Base-by-base conservation (phyloP, 2,113 vertebrate genomes). In the Toxotes jaculatrix region DNA sequence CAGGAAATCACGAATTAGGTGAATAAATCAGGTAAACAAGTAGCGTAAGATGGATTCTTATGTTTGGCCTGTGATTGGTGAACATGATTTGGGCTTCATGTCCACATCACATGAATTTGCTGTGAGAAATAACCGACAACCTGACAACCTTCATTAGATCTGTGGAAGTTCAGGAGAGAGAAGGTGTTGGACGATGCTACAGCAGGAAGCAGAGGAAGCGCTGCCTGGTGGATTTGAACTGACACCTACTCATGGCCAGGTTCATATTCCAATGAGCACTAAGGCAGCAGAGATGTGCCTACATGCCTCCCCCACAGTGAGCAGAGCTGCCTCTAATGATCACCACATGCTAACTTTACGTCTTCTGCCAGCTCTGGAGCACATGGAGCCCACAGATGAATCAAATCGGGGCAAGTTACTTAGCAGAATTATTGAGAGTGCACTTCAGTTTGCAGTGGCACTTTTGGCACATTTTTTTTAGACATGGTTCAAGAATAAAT, bases 191-290 rank as follows among this genome's bases (percentile, higher is more conserved):
- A 66, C n/a, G 56, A 36, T 23, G n/a, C 63, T 79, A 55, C 70
- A 86, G 74, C 49, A 70, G 86, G 77, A 85, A 84, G 75, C 42
- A 51, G 68, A 86, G n/a, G n/a, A 77, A 89, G 62, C n/a, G 32
- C 72, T 86, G 86, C 86, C 69, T 87, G 80, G 57, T 90, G 84
- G 83, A 86, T 90, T 88, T 93, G 92, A 93, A 91, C 93, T 47
- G 78, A 93, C 90, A 88, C 93, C 91, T 88, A 94, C 92, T 91
- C 90, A 86, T 57, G 87, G 86, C 79, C 89, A 77, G 83, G 91
- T 92, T 93, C 90, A 90, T 85, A 89, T 93, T 94, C 89, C 93
- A 93, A 83, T 90, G 90, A 91, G 86, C 90, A 89, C 87, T 74
- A 84, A 91, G 88, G 92, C 89, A 92, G 85, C 69, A 84, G 88